Evolutionary conservation across 2,113 vertebrate genomes (phyloP).

Genomic region (Paradisaea rubra): DNA sequence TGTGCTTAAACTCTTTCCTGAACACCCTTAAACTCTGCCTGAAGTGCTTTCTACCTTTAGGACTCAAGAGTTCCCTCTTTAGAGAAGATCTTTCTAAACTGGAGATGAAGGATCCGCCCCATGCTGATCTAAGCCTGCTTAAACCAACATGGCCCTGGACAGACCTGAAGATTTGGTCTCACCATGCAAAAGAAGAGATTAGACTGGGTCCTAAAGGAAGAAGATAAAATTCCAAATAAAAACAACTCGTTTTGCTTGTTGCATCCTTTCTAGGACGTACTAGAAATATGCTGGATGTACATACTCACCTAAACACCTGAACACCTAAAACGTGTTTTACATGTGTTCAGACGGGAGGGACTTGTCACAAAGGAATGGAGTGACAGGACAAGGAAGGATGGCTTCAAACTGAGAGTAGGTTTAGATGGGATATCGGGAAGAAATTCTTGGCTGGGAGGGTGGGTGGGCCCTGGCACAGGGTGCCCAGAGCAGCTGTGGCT

Average conservation of each 20-base stretch:
- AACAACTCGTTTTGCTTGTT: neutral
- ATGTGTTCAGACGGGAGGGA: neutral
- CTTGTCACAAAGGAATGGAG: neutral
- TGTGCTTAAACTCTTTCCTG: neutral
- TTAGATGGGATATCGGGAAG: neutral
- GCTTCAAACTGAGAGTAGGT: too few species aligned
- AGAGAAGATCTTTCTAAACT: neutral
- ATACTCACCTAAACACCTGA: neutral
- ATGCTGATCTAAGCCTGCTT: neutral
- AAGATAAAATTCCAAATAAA: neutral
- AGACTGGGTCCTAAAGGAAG: neutral
- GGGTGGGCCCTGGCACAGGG: accelerated
- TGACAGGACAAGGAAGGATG: neutral
- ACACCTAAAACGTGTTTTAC: neutral
- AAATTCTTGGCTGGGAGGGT: neutral
- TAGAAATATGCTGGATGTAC: neutral
- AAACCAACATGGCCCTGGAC: neutral
- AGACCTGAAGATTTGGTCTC: neutral
- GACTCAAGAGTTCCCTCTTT: neutral
- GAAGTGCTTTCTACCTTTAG: neutral
- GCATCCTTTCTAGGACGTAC: neutral
- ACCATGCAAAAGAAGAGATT: neutral
- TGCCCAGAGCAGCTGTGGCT: neutral
- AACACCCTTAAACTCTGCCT: neutral
- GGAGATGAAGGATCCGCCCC: neutral